Conservation (phyloP, 2,888 invertebrate species). For the Achlya flavicornis region DNA sequence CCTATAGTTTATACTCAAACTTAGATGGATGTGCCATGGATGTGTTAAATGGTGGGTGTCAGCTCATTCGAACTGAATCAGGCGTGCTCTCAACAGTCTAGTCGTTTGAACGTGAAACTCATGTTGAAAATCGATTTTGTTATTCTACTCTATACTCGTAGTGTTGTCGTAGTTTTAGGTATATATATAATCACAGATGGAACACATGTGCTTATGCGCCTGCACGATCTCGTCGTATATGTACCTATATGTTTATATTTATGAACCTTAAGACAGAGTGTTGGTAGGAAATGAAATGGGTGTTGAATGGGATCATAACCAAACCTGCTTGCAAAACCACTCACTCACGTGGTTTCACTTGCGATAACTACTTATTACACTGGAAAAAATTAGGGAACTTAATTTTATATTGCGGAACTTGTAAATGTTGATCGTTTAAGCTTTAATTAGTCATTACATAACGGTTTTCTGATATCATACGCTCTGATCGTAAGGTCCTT, state of each 20-base stretch:
- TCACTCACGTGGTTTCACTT: too few species aligned
- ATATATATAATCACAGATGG: too few species aligned
- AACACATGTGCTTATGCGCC: not conserved
- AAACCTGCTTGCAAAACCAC: too few species aligned
- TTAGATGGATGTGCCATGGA: not conserved
- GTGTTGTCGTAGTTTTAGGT: too few species aligned
- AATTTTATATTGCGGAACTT: slow-evolving; percentile 20
- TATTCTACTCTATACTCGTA: not conserved
- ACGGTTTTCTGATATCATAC: slow-evolving; percentile 25
- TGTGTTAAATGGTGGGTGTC: not conserved
- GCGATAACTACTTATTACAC: too few species aligned
- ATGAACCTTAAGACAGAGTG: too few species aligned
- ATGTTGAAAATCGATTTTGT: not conserved
- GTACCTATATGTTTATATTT: too few species aligned
- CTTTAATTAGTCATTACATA: slow-evolving; percentile 29
- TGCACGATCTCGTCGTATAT: too few species aligned
- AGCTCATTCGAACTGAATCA: not conserved
- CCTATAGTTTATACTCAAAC: not conserved
- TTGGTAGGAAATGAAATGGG: too few species aligned
- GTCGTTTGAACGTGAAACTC: not conserved
- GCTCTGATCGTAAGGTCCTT: slow-evolving; percentile 19
- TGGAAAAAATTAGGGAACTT: too few species aligned
- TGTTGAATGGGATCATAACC: too few species aligned
- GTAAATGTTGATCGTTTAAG: slow-evolving; percentile 10
- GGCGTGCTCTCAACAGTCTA: not conserved